These are phyloP conservation scores for Drosophila pseudotakahashii DNA, from an alignment of 2,888 invertebrate species.

Conservation along the genomic window DNA sequence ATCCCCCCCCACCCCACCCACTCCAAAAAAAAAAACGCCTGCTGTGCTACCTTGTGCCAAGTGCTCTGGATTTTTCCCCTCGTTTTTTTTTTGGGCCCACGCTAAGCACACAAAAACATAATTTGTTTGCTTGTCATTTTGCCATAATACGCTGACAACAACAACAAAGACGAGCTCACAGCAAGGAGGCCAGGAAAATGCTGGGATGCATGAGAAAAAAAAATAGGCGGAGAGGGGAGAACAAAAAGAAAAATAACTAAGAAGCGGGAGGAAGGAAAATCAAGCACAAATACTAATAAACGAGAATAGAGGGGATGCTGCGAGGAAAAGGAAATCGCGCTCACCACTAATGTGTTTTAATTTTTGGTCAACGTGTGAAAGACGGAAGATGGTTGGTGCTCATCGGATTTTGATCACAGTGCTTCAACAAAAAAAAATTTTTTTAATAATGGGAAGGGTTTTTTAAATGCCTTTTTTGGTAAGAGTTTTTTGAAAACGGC, in stretches of 20 bases:
- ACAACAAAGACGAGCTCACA: slow-evolving; percentile 26
- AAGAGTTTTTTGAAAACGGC: too few species aligned
- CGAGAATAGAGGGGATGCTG: slow-evolving; percentile 19
- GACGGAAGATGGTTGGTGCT: neutral
- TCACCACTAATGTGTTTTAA: slow-evolving; percentile 58
- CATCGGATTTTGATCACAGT: neutral
- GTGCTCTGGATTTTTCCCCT: slow-evolving; percentile 53
- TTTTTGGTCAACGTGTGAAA: slow-evolving; percentile 48
- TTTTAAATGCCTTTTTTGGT: too few species aligned
- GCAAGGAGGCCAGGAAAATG: slow-evolving; percentile 12
- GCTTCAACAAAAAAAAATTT: too few species aligned
- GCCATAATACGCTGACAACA: slow-evolving; percentile 69
- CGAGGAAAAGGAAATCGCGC: slow-evolving; percentile 34
- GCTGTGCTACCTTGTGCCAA: slow-evolving; percentile 44
- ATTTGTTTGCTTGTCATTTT: slow-evolving; percentile 76
- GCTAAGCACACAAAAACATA: slow-evolving; percentile 72
- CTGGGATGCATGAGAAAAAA: neutral
- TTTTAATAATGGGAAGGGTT: too few species aligned
- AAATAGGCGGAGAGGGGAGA: neutral
- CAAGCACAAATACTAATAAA: slow-evolving; percentile 53
- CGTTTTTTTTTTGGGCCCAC: slow-evolving; percentile 43
- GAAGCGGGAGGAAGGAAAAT: slow-evolving; percentile 37
- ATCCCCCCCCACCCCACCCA: neutral
- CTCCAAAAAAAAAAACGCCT: neutral
- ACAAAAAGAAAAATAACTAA: neutral